Conservation (phyloP, 2,888 invertebrate species). For the Hymenopus coronatus region DNA sequence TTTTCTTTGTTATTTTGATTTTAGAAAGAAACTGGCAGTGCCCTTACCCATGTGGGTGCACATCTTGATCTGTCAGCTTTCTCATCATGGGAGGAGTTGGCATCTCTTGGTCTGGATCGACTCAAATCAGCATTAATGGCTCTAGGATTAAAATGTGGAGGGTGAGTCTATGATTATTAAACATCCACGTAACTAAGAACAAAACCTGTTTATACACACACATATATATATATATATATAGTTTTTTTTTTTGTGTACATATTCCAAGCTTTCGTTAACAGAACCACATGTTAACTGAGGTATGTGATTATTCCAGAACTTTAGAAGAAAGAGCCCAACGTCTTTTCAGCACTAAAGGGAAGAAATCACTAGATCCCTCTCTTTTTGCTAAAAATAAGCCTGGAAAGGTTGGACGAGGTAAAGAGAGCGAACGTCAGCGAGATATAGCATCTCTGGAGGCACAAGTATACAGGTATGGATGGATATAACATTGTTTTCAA, state of each 20-base stretch:
- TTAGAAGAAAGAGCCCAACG: slow-evolving; percentile 96
- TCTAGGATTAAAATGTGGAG: slow-evolving; percentile 95
- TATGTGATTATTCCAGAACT: slow-evolving; percentile 55
- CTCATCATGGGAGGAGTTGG: slow-evolving; percentile 94
- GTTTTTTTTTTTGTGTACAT: no score
- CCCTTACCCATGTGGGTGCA: slow-evolving; percentile 90
- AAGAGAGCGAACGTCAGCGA: slow-evolving; percentile 69
- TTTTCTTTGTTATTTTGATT: slow-evolving; percentile 8
- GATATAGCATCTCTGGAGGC: slow-evolving; percentile 88
- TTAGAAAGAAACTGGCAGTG: slow-evolving; percentile 89
- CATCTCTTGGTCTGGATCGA: slow-evolving; percentile 93
- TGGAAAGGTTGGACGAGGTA: slow-evolving; percentile 59
- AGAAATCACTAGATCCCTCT: slow-evolving; percentile 86
- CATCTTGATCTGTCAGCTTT: slow-evolving; percentile 98
- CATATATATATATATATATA: no score
- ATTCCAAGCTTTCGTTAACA: no score
- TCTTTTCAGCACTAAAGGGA: slow-evolving; percentile 92
- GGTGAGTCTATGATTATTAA: slow-evolving; percentile 50
- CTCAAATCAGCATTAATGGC: slow-evolving; percentile 97
- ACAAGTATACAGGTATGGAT: slow-evolving; percentile 71
- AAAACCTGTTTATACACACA: neutral
- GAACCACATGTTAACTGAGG: no score
- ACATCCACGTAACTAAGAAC: neutral
- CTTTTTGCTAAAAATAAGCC: slow-evolving; percentile 88
- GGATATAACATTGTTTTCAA: neutral